These are phyloP conservation scores for Ammospiza maritima DNA, from an alignment of 2,797 vertebrate species.

Conservation along the genomic window DNA sequence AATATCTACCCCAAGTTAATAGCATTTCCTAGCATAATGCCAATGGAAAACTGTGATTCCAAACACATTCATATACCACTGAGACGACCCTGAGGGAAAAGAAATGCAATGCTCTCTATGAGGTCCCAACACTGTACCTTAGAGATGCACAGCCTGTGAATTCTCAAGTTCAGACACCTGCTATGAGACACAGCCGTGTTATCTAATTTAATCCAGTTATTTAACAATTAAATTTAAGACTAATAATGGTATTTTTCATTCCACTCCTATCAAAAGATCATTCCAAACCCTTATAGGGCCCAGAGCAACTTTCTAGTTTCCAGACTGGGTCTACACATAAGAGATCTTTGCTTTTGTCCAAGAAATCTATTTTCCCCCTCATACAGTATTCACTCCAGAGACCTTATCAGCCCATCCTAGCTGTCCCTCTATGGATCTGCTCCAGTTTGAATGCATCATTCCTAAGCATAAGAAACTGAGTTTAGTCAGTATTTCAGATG, in stretches of 20 bases:
- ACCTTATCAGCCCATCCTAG: not conserved
- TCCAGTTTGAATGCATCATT: not conserved
- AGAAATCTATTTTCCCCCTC: not conserved
- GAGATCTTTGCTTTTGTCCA: not conserved
- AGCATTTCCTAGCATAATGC: not conserved
- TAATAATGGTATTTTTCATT: not conserved
- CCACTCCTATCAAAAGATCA: not conserved
- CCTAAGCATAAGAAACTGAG: not conserved
- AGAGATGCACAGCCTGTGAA: not conserved
- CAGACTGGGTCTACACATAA: not conserved
- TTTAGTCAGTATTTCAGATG: not conserved
- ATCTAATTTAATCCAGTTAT: not conserved
- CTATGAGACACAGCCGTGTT: not conserved
- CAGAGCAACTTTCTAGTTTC: not conserved
- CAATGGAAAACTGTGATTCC: not conserved
- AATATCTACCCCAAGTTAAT: not conserved
- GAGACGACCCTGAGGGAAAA: not conserved
- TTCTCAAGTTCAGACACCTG: not conserved
- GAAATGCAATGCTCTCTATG: not conserved
- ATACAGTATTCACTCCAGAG: not conserved
- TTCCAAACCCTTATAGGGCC: not conserved
- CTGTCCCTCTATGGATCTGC: not conserved
- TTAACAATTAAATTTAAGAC: not conserved
- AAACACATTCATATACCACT: not conserved
- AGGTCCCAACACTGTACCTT: not conserved